Base-by-base conservation (phyloP, 2,888 invertebrate species). In the Opisthograptis luteolata region DNA sequence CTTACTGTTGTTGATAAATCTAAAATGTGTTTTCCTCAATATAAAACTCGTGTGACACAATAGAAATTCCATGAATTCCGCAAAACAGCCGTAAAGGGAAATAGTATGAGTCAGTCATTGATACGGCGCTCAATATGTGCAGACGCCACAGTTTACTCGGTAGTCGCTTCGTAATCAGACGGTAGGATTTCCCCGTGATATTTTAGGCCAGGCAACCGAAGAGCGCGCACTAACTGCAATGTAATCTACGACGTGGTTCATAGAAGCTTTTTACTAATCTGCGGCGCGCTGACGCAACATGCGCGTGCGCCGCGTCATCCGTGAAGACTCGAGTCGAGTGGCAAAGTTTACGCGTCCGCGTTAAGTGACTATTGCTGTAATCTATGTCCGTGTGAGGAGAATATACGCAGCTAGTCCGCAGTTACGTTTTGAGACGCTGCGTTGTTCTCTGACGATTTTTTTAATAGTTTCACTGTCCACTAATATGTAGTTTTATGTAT, bases 241-340 rank as follows among this genome's bases (percentile, higher is more conserved):
- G 6, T 12, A 13, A 42, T 25, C 42, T 37, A 28, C 13, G 39
- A 25, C 19, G 1, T 6, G 2, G 31, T 44, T 50, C 44, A 37
- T 42, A 48, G 36, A 41, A 52, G 27, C 27, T 46, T 44, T 50
- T 37, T 28, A 14, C 12, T 60, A 36, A 35, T 5, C 53, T 44
- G 41, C 30, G 44, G 43, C 15, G 20, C 3, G 25, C 44, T 74
- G 73, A 76, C 75, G 74, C 73, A 71, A 75, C 47, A 2, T 17
- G 52, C 62, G 64, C 68, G 46, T 27, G 62, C 58, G 66, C 48
- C 50, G 60, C 74, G 75, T 73, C 74, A 76, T 57, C 45, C 27
- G 40, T 4, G 39, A 36, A 13, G 28, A 27, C n/a, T n/a, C n/a
- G n/a, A n/a, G n/a, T n/a, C n/a, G n/a, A n/a, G n/a, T n/a, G 39